Evolutionary conservation across 2,888 invertebrate species (phyloP).

Genomic region (Calameuta filiformis): DNA sequence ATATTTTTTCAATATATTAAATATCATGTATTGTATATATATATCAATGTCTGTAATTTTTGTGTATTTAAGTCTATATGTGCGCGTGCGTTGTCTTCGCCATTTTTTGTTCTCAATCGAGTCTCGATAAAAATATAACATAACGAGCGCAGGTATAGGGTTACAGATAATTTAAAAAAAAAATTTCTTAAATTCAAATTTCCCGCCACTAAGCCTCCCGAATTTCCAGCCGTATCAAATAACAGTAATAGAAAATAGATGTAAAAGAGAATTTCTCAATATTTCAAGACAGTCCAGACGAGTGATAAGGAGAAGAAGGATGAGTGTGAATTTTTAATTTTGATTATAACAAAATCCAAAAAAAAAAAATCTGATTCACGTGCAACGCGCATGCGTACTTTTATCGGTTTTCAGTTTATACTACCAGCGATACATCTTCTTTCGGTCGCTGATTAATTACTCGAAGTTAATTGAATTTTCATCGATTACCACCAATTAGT

Average conservation of each 20-base stretch:
- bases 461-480: too few relatives aligned
- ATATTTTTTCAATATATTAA: constrained; percentile 46
- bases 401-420: not conserved
- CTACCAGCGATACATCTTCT: too few relatives aligned
- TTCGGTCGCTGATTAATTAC: too few relatives aligned
- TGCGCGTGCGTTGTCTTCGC: not conserved
- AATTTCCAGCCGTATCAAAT: not conserved
- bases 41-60: constrained; percentile 30
- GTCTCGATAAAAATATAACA: not conserved
- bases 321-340: not conserved
- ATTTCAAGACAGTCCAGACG: not conserved
- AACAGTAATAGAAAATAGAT: not conserved
- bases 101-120: not conserved
- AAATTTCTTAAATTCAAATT: not conserved
- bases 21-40: constrained; percentile 29
- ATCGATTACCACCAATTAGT: too few relatives aligned
- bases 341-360: not conserved
- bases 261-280: not conserved
- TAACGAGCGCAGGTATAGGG: too few relatives aligned
- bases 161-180: too few relatives aligned
- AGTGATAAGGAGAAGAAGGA: not conserved
- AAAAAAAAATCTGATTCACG: not conserved
- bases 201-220: not conserved
- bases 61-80: not conserved
- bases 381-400: not conserved